Evolutionary conservation across 1,140 invertebrate genomes (phyloP).

Genomic region (Drosophila kepulauana): DNA sequence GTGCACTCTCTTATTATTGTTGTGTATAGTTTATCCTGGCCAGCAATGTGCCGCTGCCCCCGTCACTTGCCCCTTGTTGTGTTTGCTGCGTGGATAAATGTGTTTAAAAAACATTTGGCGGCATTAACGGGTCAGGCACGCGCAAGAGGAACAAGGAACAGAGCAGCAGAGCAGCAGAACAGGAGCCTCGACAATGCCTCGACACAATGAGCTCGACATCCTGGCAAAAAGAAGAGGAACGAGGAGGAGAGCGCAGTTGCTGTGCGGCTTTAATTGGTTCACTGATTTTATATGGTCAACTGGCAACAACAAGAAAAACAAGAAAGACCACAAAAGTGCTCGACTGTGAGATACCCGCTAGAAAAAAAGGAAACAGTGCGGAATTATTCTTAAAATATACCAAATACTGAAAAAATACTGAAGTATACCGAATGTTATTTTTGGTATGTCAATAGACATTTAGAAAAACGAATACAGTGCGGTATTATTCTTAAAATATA

Average conservation of each 20-base stretch:
- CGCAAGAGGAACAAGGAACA: slow-evolving; percentile 27
- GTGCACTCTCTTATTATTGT: slow-evolving; percentile 23
- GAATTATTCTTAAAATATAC: too few relatives aligned
- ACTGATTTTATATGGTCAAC: slow-evolving; percentile 71
- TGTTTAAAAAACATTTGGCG: slow-evolving; percentile 49
- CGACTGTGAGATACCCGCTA: too few relatives aligned
- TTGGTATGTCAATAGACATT: too few relatives aligned
- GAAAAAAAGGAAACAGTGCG: too few relatives aligned
- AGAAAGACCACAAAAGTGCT: too few relatives aligned
- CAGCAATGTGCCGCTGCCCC: slow-evolving; percentile 1
- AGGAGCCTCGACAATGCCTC: slow-evolving; percentile 28
- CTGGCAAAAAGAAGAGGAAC: slow-evolving; percentile 30
- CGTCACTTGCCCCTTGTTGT: too few relatives aligned
- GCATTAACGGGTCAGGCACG: slow-evolving; percentile 49
- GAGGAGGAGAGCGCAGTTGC: slow-evolving; percentile 19
- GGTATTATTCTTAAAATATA: too few relatives aligned
- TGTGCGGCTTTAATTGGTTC: slow-evolving; percentile 76
- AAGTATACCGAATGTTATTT: too few relatives aligned
- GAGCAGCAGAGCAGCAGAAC: slow-evolving; percentile 11
- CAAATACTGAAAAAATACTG: too few relatives aligned
- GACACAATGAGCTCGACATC: slow-evolving; percentile 72
- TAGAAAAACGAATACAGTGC: too few relatives aligned
- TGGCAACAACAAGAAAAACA: slow-evolving; percentile 24
- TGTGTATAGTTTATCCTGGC: slow-evolving; percentile 12
- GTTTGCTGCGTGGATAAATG: slow-evolving; percentile 30